phyloP scores from a whole-genome alignment of 2,113 vertebrate species.

The Formicarius rufipectus region DNA sequence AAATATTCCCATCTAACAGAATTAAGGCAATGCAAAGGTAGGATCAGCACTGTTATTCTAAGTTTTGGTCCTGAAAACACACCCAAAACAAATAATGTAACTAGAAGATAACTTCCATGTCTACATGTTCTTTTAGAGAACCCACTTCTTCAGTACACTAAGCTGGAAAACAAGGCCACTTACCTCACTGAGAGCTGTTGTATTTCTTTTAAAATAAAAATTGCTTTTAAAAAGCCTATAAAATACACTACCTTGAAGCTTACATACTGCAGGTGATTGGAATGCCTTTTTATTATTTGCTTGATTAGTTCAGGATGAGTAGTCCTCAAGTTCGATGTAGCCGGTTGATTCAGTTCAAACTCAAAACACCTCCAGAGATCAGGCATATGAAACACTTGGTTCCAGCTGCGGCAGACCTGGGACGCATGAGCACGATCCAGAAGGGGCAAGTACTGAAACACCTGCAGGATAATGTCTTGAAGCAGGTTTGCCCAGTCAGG shows the following conservation, averaged over 20 bases:
- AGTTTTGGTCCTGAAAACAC: neutral
- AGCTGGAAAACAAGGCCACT: neutral
- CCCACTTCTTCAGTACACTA: neutral
- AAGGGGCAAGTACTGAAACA: conserved; percentile 93
- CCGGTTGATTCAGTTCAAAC: conserved; percentile 94
- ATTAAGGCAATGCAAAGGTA: neutral
- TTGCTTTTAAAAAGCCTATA: neutral
- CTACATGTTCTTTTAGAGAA: neutral
- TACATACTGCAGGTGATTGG: conserved; percentile 95
- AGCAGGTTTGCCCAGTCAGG: conserved; percentile 86
- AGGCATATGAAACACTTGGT: conserved; percentile 96
- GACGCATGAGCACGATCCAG: conserved; percentile 92
- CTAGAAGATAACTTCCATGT: neutral
- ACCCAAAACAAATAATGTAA: neutral
- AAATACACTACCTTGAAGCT: conserved; percentile 91
- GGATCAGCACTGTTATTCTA: neutral
- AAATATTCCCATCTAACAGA: neutral
- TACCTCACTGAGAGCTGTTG: neutral
- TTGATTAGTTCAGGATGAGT: conserved; percentile 97
- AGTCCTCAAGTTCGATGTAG: conserved; percentile 93
- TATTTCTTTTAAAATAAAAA: neutral
- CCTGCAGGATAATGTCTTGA: conserved; percentile 90
- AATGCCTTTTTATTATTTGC: conserved; percentile 96
- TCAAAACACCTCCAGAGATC: conserved; percentile 97
- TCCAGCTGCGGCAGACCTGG: conserved; percentile 92